These are phyloP conservation scores for Myocastor coypus DNA, from an alignment of 2,113 vertebrate genomes.

Conservation along the genomic window DNA sequence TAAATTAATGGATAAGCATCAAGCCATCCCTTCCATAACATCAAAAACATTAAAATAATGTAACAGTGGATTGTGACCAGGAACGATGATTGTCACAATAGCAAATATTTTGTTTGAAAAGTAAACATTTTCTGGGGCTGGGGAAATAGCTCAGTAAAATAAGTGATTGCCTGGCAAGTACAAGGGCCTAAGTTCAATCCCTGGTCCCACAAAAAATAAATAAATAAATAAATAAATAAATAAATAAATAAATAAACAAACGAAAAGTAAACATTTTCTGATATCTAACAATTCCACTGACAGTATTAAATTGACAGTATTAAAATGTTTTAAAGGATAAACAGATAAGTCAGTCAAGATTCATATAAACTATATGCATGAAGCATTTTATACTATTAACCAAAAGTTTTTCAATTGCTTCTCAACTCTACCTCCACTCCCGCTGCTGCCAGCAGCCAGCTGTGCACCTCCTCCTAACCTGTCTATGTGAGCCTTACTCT, in stretches of 20 bases:
- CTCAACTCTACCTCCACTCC: background rate
- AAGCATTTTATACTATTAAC: background rate
- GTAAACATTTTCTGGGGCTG: no score
- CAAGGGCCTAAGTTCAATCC: no score
- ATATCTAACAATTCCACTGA: background rate
- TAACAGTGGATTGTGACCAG: background rate
- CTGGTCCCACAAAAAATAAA: no score
- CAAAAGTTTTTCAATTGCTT: background rate
- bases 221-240: no score
- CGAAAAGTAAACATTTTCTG: background rate
- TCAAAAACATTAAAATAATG: background rate
- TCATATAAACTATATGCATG: background rate
- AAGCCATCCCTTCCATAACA: background rate
- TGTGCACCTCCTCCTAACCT: background rate
- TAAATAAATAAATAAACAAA: no score
- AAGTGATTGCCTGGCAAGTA: no score
- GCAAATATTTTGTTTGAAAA: slow-evolving; percentile 15
- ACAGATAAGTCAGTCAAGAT: slow-evolving; percentile 1
- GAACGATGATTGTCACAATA: background rate
- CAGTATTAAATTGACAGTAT: background rate
- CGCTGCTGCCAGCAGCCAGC: background rate
- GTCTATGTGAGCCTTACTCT: background rate
- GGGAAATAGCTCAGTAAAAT: no score
- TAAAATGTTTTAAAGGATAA: slow-evolving; percentile 44
- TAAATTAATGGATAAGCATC: background rate